Conservation (phyloP, 1,140 invertebrate species). For the Trypoxylus dichotomus region DNA sequence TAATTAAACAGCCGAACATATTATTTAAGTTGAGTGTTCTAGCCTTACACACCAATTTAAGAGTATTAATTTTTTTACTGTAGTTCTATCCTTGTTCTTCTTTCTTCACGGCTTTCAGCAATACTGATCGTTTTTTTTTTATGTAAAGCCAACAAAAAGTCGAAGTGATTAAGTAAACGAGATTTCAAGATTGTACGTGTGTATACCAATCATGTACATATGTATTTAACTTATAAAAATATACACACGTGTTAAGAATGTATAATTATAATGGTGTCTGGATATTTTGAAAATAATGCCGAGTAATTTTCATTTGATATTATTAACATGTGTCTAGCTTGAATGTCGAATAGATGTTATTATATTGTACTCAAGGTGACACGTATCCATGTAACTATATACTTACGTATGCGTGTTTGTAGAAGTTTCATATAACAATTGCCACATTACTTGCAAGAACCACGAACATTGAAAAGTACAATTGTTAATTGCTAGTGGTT, state of each 20-base stretch:
- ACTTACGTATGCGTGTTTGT: background rate
- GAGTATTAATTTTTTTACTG: background rate
- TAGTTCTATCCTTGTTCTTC: background rate
- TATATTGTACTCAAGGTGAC: background rate
- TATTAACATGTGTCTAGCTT: background rate
- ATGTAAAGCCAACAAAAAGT: background rate
- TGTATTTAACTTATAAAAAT: background rate
- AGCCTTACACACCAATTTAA: background rate
- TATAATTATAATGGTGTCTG: background rate
- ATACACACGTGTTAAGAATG: background rate
- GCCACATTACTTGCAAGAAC: no score
- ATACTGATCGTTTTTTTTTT: background rate
- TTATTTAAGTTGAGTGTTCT: background rate
- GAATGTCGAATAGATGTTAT: background rate
- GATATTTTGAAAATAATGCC: background rate
- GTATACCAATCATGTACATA: background rate
- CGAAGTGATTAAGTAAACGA: background rate
- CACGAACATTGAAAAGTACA: no score
- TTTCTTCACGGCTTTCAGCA: background rate
- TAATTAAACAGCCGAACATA: background rate
- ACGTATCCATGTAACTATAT: background rate
- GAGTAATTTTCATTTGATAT: background rate
- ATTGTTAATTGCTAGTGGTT: no score
- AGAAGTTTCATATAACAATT: background rate
- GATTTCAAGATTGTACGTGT: background rate